phyloP scores from a whole-genome alignment of 1,140 invertebrate species.

The Hypsibius dujardini region DNA sequence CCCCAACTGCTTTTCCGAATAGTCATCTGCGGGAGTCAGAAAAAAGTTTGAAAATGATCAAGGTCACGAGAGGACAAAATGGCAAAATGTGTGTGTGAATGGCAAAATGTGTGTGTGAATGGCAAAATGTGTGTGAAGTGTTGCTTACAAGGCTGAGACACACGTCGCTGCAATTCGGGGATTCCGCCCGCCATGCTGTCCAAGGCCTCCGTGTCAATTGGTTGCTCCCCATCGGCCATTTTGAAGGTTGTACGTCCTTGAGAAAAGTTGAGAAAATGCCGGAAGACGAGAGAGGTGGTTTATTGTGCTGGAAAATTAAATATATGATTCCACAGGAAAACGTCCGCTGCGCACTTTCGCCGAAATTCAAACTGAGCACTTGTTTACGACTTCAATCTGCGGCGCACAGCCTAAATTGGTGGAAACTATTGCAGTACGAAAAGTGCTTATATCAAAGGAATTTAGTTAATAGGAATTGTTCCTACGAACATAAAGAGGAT shows the following conservation, averaged over 20 bases:
- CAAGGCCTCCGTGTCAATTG: not conserved
- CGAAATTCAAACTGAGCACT: not conserved
- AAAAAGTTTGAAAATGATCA: not conserved
- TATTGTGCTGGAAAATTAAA: not conserved
- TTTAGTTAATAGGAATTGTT: no score
- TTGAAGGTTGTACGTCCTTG: not conserved
- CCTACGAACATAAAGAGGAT: no score
- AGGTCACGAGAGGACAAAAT: no score
- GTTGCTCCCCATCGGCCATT: not conserved
- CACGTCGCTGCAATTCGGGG: not conserved
- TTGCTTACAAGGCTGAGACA: not conserved
- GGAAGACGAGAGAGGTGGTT: conserved; percentile 3
- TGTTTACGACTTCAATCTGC: not conserved
- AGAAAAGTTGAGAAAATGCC: not conserved
- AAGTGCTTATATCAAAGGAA: no score
- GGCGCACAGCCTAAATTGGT: no score
- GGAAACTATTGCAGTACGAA: no score
- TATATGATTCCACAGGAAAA: not conserved
- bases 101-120: no score
- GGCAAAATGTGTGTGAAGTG: not conserved
- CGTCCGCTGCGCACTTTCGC: not conserved
- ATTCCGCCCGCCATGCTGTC: not conserved
- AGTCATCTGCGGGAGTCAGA: not conserved
- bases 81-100: no score
- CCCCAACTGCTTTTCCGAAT: conserved; percentile 3